phyloP scores from a whole-genome alignment of 2,888 invertebrate genomes.

The Xestia c-nigrum region DNA sequence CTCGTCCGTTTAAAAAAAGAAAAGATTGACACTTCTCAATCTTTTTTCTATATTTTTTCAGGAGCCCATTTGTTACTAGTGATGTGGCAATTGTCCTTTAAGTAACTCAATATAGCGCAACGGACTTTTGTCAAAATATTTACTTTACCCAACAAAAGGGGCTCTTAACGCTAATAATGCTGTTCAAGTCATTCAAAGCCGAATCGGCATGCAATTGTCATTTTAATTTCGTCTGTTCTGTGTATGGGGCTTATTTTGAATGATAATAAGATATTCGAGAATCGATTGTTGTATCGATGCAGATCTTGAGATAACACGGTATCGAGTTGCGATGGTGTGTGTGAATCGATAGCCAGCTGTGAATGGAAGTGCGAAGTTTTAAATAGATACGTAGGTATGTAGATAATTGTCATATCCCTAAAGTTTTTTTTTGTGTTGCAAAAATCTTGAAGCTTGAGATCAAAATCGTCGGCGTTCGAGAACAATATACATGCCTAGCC shows the following conservation, averaged over 20 bases:
- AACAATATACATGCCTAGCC: background rate
- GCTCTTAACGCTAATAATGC: slow-evolving; percentile 86
- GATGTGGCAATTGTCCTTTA: slow-evolving; percentile 81
- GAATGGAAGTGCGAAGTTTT: slow-evolving; percentile 53
- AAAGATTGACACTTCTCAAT: slow-evolving; percentile 51
- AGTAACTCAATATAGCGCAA: slow-evolving; percentile 88
- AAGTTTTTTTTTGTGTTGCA: slow-evolving; percentile 1
- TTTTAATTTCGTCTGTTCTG: slow-evolving; percentile 82
- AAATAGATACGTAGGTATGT: slow-evolving; percentile 45
- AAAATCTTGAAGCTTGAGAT: slow-evolving; percentile 24
- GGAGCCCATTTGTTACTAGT: slow-evolving; percentile 74
- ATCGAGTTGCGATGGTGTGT: slow-evolving; percentile 78
- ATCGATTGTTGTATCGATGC: slow-evolving; percentile 76
- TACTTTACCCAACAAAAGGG: slow-evolving; percentile 85
- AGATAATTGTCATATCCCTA: slow-evolving; percentile 45
- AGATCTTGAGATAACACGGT: slow-evolving; percentile 83
- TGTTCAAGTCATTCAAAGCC: slow-evolving; percentile 79
- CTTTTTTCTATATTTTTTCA: slow-evolving; percentile 71
- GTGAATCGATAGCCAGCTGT: slow-evolving; percentile 62
- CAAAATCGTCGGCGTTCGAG: too few species aligned
- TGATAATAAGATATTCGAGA: slow-evolving; percentile 79
- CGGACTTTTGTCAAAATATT: slow-evolving; percentile 89
- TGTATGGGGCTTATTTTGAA: slow-evolving; percentile 72
- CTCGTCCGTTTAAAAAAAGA: slow-evolving; percentile 35
- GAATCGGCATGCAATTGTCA: slow-evolving; percentile 83